A percentile compares a stretch with the other conserved stretches of the same genome.
These are phyloP conservation scores for Alauda arvensis DNA, from an alignment of 2,797 vertebrate species.

Conservation along the genomic window DNA sequence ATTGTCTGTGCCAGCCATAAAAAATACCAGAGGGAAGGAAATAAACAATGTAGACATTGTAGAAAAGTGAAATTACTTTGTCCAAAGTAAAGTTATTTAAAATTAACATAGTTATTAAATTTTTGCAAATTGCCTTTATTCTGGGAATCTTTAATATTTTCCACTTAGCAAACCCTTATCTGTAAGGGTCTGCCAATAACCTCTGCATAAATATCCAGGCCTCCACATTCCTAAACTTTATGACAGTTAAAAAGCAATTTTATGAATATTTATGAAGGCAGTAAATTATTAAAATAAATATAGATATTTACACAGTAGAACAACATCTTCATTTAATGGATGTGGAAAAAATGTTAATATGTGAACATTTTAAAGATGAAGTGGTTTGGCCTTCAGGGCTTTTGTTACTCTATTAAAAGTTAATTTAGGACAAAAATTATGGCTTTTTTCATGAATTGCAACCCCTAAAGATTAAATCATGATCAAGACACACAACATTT, in stretches of 20 bases:
- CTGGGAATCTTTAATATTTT: constrained; percentile 6
- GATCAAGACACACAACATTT: background rate
- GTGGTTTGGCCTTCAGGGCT: constrained; percentile 36
- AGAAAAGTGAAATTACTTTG: constrained; percentile 6
- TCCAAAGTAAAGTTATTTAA: constrained; percentile 5
- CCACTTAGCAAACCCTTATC: background rate
- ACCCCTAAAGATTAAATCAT: constrained; percentile 1
- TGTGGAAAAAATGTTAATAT: constrained; percentile 49
- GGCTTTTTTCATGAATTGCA: background rate
- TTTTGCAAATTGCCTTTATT: constrained; percentile 31
- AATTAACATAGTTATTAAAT: background rate
- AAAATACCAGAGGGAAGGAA: background rate
- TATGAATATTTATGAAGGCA: constrained; percentile 54
- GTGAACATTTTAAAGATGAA: constrained; percentile 39
- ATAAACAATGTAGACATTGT: background rate
- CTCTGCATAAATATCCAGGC: background rate
- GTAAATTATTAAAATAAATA: constrained; percentile 57
- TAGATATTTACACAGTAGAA: constrained; percentile 58
- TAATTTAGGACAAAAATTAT: constrained; percentile 51
- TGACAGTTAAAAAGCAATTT: constrained; percentile 44
- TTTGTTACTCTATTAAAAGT: constrained; percentile 51
- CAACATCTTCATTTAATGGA: constrained; percentile 45
- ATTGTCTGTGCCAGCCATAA: background rate
- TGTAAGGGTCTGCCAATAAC: constrained; percentile 1
- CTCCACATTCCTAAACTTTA: constrained; percentile 27